Conservation (phyloP, 1,140 invertebrate species). For the Rhyacophila brunnea region DNA sequence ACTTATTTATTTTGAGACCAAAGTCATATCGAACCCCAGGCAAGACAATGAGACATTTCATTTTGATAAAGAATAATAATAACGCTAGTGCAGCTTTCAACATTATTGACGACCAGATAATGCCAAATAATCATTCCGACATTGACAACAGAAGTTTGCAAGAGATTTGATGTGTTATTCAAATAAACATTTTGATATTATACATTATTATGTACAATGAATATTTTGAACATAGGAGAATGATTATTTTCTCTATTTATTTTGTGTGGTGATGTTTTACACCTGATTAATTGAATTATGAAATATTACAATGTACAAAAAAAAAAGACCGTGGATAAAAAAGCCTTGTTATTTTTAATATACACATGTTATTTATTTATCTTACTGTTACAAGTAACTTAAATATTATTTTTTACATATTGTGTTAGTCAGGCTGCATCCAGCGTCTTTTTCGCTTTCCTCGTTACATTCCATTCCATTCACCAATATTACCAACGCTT, state of each 20-base stretch:
- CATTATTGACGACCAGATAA: slow-evolving; percentile 2
- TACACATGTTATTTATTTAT: too few relatives aligned
- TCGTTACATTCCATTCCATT: slow-evolving; percentile 16
- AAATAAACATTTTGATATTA: slow-evolving; percentile 22
- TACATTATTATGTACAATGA: slow-evolving; percentile 8
- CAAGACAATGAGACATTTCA: slow-evolving; percentile 13
- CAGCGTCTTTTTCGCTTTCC: neutral
- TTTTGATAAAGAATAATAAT: neutral
- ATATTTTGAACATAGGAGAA: too few relatives aligned
- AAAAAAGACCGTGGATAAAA: too few relatives aligned
- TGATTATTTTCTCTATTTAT: too few relatives aligned
- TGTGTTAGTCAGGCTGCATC: too few relatives aligned
- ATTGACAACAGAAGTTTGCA: slow-evolving; percentile 7
- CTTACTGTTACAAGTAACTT: too few relatives aligned
- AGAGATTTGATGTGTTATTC: slow-evolving; percentile 9
- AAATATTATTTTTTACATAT: too few relatives aligned
- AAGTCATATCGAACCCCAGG: slow-evolving; percentile 23
- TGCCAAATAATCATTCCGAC: slow-evolving; percentile 22
- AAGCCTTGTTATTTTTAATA: too few relatives aligned
- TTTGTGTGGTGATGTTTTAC: too few relatives aligned
- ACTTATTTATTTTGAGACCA: slow-evolving; percentile 13
- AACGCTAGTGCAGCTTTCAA: neutral
- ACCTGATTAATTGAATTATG: too few relatives aligned
- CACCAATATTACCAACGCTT: too few relatives aligned
- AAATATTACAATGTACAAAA: too few relatives aligned